Conservation (phyloP, 2,888 invertebrate species). For the Girardia tigrina region DNA sequence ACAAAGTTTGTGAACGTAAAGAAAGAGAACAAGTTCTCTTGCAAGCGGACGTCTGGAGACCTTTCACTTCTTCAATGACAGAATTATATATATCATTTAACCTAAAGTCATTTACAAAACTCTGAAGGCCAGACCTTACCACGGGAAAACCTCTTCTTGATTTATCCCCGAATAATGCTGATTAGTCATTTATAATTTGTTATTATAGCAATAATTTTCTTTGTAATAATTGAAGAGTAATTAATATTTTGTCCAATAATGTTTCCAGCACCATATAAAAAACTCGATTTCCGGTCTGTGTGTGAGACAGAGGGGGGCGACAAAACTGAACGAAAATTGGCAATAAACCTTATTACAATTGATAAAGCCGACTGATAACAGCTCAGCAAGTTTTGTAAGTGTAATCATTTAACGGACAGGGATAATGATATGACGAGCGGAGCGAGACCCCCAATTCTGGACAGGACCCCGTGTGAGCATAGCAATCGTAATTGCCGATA, state of each 20-base stretch:
- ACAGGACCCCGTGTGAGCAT: conserved; percentile 17
- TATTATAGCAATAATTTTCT: not conserved
- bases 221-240: not conserved
- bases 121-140: no score
- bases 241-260: not conserved
- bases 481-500: conserved; percentile 15
- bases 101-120: no score
- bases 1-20: no score
- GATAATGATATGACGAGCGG: not conserved
- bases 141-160: no score
- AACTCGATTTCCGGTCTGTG: conserved; percentile 12
- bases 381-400: not conserved
- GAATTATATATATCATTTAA: no score
- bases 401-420: conserved; percentile 7
- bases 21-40: no score
- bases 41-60: no score
- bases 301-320: no score
- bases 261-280: not conserved
- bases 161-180: not conserved
- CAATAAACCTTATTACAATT: not conserved
- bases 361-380: conserved; percentile 13
- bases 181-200: not conserved
- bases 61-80: no score
- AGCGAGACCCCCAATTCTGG: conserved; percentile 11
- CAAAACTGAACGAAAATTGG: not conserved